Conservation (phyloP, 2,113 vertebrate genomes). For the Mesembrinibis cayennensis region DNA sequence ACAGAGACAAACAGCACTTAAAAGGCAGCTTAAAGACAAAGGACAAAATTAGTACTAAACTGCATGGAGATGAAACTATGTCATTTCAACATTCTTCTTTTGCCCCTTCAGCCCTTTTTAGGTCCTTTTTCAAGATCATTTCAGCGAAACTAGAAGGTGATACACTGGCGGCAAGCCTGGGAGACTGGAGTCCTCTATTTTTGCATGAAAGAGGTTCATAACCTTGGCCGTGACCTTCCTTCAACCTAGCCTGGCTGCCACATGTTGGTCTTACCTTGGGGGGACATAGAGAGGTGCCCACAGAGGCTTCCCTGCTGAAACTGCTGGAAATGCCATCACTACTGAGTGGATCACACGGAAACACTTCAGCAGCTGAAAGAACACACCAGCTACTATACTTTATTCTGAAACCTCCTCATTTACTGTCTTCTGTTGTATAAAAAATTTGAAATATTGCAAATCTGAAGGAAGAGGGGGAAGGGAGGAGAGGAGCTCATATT, state of each 20-base stretch:
- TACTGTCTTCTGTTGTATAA: neutral
- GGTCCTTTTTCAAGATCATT: neutral
- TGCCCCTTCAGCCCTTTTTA: conserved; percentile 29
- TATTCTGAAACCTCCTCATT: neutral
- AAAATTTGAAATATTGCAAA: neutral
- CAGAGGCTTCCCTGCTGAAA: neutral
- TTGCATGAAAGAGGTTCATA: neutral
- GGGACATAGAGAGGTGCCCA: neutral
- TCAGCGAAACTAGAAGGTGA: conserved; percentile 16
- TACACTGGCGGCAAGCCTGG: neutral
- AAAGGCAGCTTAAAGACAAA: conserved; percentile 68
- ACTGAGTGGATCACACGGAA: neutral
- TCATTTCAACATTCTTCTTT: conserved; percentile 31
- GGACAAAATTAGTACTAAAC: conserved; percentile 58
- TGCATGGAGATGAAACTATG: conserved; percentile 21
- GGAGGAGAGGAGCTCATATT: neutral
- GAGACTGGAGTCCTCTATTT: neutral
- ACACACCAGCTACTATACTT: neutral
- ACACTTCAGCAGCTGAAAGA: neutral
- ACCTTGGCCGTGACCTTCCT: neutral
- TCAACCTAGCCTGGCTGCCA: neutral
- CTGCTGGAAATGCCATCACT: neutral
- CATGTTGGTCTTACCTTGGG: neutral
- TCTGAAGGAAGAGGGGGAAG: neutral
- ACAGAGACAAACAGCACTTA: conserved; percentile 57